Evolutionary conservation across 2,113 vertebrate species (phyloP), one percentile per base, ranked within the genome.

Genomic region (Pomatostomus ruficeps): DNA sequence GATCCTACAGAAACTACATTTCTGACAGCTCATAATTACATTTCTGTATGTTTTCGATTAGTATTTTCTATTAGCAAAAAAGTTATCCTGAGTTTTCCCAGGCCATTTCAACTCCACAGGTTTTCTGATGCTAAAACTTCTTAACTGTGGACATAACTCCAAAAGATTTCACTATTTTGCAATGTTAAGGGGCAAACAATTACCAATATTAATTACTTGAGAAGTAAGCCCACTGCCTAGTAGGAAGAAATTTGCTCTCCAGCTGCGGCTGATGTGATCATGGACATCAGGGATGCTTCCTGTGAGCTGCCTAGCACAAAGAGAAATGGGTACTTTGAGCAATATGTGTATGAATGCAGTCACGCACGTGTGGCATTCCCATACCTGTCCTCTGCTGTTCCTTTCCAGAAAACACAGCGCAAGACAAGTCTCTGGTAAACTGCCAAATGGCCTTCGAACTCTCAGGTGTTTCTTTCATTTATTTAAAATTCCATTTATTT

Each of bases 341-440:
- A 12, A 3, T 15, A 29, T 1, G 7, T 4, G 8, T 7, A 24
- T 33, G 24, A 25, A 25, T 12, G 23, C 23, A 36, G 49, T 7
- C 6, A 28, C 0, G 0, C 33, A 48, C 0, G 0, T 10, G 5
- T 5, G 7, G 40, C 26, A 72, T 59, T 40, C n/a, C 45, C 22
- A 1, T 13, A 35, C 33, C 11, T 33, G 25, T n/a, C n/a, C 25
- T 29, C 48, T 33, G 14, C 23, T 31, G 7, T n/a, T 42, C 29
- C 33, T 31, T 43, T 58, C 25, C 38, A 43, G 54, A 83, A 58
- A 20, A 36, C 11, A 45, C 58, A 52, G 31, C 0, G 0, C 43
- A 52, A 31, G 42, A 17, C 17, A 14, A 29, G 36, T 11, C 19
- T 36, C 49, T 29, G 23, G 29, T 26, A 71, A 42, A 14, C 4